phyloP scores from a whole-genome alignment of 2,113 vertebrate genomes.

The Cathartes aura region DNA sequence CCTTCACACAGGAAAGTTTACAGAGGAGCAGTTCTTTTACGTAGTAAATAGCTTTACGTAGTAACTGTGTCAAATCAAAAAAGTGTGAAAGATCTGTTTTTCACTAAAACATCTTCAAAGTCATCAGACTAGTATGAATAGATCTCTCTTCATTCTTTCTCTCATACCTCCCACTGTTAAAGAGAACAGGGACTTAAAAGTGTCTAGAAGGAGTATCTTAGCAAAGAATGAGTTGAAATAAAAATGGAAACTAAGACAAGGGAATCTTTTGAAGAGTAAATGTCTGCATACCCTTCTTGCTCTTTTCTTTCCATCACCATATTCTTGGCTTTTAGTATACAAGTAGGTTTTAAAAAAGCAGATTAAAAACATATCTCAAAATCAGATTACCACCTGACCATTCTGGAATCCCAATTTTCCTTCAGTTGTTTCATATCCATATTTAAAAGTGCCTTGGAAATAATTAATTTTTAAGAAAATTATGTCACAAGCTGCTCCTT shows the following conservation, averaged over 20 bases:
- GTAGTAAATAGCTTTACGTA: background rate
- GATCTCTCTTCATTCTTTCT: background rate
- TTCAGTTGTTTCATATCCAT: background rate
- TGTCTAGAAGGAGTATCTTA: background rate
- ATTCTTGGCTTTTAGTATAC: background rate
- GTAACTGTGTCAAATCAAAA: conserved; percentile 17
- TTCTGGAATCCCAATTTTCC: background rate
- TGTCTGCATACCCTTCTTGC: background rate
- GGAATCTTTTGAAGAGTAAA: background rate
- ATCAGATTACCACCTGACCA: background rate
- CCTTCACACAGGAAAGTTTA: background rate
- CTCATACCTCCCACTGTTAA: background rate
- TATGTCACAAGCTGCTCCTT: background rate
- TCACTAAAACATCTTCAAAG: conserved; percentile 5
- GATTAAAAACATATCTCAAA: background rate
- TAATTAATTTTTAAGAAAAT: conserved; percentile 2
- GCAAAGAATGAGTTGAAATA: background rate
- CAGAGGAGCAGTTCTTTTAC: background rate
- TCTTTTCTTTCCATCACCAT: background rate
- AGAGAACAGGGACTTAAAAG: conserved; percentile 17
- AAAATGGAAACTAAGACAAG: background rate
- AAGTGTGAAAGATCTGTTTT: background rate
- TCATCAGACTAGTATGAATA: background rate
- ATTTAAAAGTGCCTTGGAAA: background rate
- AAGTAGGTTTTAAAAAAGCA: background rate